Evolutionary conservation across 2,888 invertebrate species (phyloP).

Genomic region (Drosophila demipolita): DNA sequence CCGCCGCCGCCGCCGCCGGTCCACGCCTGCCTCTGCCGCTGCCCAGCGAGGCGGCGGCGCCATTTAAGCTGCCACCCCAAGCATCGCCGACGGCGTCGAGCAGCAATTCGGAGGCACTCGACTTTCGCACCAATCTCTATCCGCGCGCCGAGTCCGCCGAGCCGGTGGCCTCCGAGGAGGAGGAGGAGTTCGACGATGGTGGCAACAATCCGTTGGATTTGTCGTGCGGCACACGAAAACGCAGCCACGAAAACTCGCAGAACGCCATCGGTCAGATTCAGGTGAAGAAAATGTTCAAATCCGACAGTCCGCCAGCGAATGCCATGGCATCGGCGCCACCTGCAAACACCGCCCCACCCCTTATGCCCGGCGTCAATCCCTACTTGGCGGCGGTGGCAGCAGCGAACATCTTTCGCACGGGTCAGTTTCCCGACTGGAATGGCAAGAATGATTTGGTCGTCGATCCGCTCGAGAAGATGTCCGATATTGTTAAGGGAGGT

Average conservation of each 20-base stretch:
- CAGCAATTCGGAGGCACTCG: conserved; percentile 89
- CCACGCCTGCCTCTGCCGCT: conserved; percentile 85
- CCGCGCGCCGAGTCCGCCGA: conserved; percentile 86
- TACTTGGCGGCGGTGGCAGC: conserved; percentile 93
- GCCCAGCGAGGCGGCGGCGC: conserved; percentile 88
- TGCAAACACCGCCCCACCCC: conserved; percentile 89
- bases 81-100: conserved; percentile 86
- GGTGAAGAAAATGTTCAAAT: conserved; percentile 82
- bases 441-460: conserved; percentile 91
- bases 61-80: conserved; percentile 83
- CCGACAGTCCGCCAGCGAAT: conserved; percentile 86
- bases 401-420: conserved; percentile 91
- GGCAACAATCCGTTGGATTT: conserved; percentile 90
- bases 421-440: conserved; percentile 89
- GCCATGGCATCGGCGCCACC: conserved; percentile 85
- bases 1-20: conserved; percentile 82
- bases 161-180: conserved; percentile 85
- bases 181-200: conserved; percentile 88
- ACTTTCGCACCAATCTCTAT: conserved; percentile 92
- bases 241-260: conserved; percentile 84
- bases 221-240: conserved; percentile 91
- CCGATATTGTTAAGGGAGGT: conserved; percentile 92
- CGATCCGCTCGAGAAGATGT: conserved; percentile 96
- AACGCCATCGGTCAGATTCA: conserved; percentile 85
- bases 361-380: conserved; percentile 92